These are phyloP conservation scores for Chironomus riparius DNA, from an alignment of 2,888 invertebrate species.

Conservation along the genomic window DNA sequence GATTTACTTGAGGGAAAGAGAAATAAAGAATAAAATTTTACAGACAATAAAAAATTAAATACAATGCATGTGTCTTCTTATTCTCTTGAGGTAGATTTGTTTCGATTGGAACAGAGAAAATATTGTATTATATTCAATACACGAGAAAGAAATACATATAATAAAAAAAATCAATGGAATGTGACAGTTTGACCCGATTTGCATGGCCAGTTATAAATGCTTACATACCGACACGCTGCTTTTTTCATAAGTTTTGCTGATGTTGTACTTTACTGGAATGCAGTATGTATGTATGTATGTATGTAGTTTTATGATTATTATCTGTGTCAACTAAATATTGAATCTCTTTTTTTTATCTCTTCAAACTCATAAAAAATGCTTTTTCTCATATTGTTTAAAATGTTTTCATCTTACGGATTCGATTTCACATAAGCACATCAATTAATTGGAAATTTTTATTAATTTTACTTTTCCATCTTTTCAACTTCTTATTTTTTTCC, in stretches of 20 bases:
- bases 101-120: background rate
- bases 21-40: background rate
- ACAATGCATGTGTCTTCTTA: background rate
- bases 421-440: slow-evolving; percentile 14
- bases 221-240: background rate
- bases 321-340: slow-evolving; percentile 6
- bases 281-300: background rate
- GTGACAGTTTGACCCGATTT: slow-evolving; percentile 6
- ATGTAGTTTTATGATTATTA: background rate
- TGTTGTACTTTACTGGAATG: slow-evolving; percentile 6
- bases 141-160: background rate
- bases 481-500: background rate
- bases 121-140: background rate
- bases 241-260: background rate
- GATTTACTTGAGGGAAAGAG: too few species aligned
- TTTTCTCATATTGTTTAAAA: background rate
- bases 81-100: slow-evolving; percentile 17
- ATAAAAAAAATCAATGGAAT: slow-evolving; percentile 1
- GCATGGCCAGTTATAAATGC: background rate
- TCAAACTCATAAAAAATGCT: background rate
- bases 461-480: background rate
- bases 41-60: background rate
- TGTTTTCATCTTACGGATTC: background rate
- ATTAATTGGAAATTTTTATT: slow-evolving; percentile 11
- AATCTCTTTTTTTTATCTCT: background rate